A percentile compares a stretch with the other conserved stretches of the same genome.
Evolutionary conservation across 2,888 invertebrate species (phyloP).

Genomic region (Tyria jacobaeae): DNA sequence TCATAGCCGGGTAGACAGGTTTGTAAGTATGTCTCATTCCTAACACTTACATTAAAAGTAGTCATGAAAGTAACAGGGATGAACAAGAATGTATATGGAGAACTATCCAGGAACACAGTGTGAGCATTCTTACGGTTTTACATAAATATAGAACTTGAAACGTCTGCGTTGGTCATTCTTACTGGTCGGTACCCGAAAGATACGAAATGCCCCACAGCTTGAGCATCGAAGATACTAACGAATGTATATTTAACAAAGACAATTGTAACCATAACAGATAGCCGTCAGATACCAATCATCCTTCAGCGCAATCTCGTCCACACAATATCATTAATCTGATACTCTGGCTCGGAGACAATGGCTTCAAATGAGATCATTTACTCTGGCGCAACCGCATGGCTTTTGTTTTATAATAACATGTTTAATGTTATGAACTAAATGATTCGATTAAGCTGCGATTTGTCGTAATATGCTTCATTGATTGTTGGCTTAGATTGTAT

Average conservation of each 20-base stretch:
- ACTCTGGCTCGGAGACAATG: constrained; percentile 70
- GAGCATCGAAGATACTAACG: constrained; percentile 27
- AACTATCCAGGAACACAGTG: too few relatives aligned
- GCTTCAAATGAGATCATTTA: constrained; percentile 76
- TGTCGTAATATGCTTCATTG: constrained; percentile 26
- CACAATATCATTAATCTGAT: constrained; percentile 68
- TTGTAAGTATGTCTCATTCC: too few relatives aligned
- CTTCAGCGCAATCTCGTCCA: constrained; percentile 49
- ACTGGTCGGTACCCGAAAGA: background rate
- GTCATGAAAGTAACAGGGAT: too few relatives aligned
- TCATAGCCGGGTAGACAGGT: too few relatives aligned
- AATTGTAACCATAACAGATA: constrained; percentile 55
- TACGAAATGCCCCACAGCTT: background rate
- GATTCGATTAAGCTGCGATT: constrained; percentile 19
- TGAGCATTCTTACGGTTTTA: too few relatives aligned
- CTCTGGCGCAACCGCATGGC: constrained; percentile 53
- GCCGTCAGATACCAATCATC: constrained; percentile 61
- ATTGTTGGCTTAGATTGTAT: constrained; percentile 18
- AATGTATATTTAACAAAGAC: constrained; percentile 41
- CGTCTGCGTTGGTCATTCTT: background rate
- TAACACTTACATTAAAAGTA: too few relatives aligned
- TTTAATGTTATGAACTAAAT: constrained; percentile 22
- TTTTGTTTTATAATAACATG: constrained; percentile 48
- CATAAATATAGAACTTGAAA: background rate
- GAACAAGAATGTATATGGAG: too few relatives aligned